Conservation (phyloP, 2,888 invertebrate species). For the Aporophyla nigra region DNA sequence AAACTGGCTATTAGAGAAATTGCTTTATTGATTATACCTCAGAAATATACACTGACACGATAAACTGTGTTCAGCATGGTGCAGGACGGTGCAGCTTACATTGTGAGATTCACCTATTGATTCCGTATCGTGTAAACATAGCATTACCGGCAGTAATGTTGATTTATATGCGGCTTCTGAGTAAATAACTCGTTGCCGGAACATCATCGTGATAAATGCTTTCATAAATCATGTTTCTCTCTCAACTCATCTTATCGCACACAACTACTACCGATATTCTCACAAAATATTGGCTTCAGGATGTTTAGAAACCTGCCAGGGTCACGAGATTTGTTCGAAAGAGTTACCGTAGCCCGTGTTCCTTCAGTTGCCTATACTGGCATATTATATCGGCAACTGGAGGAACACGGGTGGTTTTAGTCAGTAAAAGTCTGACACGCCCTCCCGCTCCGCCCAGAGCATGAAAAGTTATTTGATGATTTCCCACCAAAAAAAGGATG, state of each 20-base stretch:
- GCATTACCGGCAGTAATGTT: slow-evolving; percentile 44
- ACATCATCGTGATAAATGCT: slow-evolving; percentile 50
- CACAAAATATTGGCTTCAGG: background rate
- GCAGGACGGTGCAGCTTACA: slow-evolving; percentile 33
- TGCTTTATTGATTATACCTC: slow-evolving; percentile 45
- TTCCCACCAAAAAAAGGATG: too few species aligned
- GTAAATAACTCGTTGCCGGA: slow-evolving; percentile 50
- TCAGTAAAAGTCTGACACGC: too few species aligned
- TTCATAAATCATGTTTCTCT: slow-evolving; percentile 43
- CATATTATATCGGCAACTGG: too few species aligned
- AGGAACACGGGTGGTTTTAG: too few species aligned
- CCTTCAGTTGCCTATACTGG: too few species aligned
- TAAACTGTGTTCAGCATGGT: slow-evolving; percentile 31
- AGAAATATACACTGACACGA: slow-evolving; percentile 29
- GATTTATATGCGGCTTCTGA: slow-evolving; percentile 54
- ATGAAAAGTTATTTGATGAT: too few species aligned
- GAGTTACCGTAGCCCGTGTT: too few species aligned
- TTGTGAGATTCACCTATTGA: slow-evolving; percentile 29
- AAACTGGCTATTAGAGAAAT: slow-evolving; percentile 58
- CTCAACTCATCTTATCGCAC: slow-evolving; percentile 5
- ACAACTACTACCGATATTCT: background rate
- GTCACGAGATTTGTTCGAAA: too few species aligned
- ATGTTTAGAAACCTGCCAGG: background rate
- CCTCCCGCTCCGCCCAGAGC: too few species aligned
- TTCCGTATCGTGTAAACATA: slow-evolving; percentile 47